These are phyloP conservation scores for Eupelmus urozonus DNA, from an alignment of 2,888 invertebrate species.

Conservation along the genomic window DNA sequence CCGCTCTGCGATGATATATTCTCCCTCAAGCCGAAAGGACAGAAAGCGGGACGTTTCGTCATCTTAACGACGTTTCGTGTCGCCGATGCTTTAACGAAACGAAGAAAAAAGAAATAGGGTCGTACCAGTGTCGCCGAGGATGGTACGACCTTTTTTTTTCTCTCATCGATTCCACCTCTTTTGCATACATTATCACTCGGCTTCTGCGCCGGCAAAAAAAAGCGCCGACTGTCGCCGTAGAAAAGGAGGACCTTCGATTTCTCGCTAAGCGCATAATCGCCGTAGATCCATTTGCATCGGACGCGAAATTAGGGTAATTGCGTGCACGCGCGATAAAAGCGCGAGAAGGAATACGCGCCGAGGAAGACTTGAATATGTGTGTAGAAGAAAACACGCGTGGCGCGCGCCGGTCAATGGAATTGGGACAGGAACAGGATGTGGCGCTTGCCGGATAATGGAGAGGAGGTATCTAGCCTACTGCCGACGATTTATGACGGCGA, in stretches of 20 bases:
- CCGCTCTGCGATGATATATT: no score
- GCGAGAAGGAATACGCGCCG: neutral
- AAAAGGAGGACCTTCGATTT: slow-evolving; percentile 12
- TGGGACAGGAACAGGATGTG: slow-evolving; percentile 48
- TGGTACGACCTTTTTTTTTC: slow-evolving; percentile 35
- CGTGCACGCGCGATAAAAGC: neutral
- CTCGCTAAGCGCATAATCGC: neutral
- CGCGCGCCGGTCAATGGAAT: slow-evolving; percentile 12
- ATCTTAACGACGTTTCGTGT: slow-evolving; percentile 41
- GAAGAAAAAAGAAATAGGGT: slow-evolving; percentile 27
- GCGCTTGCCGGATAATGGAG: slow-evolving; percentile 15
- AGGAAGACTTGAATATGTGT: neutral
- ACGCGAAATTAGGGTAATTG: slow-evolving; percentile 17
- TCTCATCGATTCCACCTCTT: neutral
- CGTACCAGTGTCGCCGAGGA: slow-evolving; percentile 9
- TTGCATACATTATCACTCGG: neutral
- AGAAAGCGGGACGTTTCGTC: neutral
- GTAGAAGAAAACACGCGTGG: neutral
- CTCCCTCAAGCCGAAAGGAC: neutral
- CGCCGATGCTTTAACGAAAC: slow-evolving; percentile 29
- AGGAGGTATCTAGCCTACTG: neutral
- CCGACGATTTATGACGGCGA: slow-evolving; percentile 29
- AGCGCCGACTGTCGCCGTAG: neutral
- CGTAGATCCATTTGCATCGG: neutral
- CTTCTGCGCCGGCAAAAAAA: neutral